phyloP scores from a whole-genome alignment of 2,797 vertebrate genomes.

The Platalea minor region DNA sequence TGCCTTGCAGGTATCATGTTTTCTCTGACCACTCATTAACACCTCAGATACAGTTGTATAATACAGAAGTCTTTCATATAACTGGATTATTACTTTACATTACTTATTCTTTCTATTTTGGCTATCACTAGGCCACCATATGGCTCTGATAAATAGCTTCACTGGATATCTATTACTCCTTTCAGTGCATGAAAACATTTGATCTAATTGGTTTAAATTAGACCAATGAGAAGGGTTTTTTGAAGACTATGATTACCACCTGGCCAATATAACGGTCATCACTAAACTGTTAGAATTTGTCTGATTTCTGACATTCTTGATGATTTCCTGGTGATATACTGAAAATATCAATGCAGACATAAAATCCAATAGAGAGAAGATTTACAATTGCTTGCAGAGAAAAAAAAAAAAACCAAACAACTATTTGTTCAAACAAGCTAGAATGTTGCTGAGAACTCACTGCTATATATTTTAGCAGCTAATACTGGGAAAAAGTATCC shows the following conservation, averaged over 20 bases:
- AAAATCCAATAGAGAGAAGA: not conserved
- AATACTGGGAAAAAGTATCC: not conserved
- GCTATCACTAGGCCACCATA: not conserved
- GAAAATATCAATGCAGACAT: not conserved
- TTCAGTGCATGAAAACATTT: not conserved
- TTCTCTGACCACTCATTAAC: not conserved
- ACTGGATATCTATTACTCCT: not conserved
- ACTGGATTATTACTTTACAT: not conserved
- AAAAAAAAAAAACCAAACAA: not conserved
- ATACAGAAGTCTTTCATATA: not conserved
- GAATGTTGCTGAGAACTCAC: not conserved
- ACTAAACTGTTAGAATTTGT: not conserved
- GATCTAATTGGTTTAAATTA: not conserved
- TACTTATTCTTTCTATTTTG: not conserved
- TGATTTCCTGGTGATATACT: not conserved
- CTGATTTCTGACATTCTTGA: not conserved
- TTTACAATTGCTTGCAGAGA: not conserved
- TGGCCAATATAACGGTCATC: not conserved
- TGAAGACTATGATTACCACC: not conserved
- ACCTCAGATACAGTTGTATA: not conserved
- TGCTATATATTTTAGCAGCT: not conserved
- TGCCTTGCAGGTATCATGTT: not conserved
- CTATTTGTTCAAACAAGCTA: not conserved
- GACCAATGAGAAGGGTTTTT: not conserved
- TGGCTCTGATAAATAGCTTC: not conserved